Conservation (phyloP, 1,140 invertebrate genomes). For the Eurosta solidaginis region DNA sequence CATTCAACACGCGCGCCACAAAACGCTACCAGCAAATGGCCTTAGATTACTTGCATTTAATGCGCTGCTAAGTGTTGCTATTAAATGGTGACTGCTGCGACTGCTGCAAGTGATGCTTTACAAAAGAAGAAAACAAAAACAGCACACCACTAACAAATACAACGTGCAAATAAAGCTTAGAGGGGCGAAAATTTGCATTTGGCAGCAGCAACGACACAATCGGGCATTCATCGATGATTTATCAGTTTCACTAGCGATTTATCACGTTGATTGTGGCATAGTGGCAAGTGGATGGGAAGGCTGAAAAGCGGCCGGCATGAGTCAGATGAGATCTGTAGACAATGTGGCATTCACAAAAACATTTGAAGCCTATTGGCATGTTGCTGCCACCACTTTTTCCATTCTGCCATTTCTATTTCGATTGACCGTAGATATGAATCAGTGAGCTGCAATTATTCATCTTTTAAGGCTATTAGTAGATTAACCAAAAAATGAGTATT, state of each 20-base stretch:
- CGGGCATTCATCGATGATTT: constrained; percentile 2
- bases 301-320: neutral
- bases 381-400: constrained; percentile 1
- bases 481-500: too few relatives aligned
- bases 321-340: too few relatives aligned
- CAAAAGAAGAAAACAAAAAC: neutral
- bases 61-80: constrained; percentile 23
- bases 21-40: constrained; percentile 9
- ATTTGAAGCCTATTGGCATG: neutral
- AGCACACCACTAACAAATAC: neutral
- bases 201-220: neutral
- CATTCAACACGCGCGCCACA: neutral
- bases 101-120: neutral
- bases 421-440: constrained; percentile 1
- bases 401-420: neutral
- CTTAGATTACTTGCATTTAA: constrained; percentile 14
- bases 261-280: neutral
- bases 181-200: constrained; percentile 13
- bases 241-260: constrained; percentile 13
- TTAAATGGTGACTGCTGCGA: constrained; percentile 5
- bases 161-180: neutral
- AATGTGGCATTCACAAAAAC: too few relatives aligned
- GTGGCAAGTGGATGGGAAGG: neutral
- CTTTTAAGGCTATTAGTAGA: too few relatives aligned
- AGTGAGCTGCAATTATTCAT: too few relatives aligned